phyloP scores from a whole-genome alignment of 2,888 invertebrate species.

The Chloromyia formosa region DNA sequence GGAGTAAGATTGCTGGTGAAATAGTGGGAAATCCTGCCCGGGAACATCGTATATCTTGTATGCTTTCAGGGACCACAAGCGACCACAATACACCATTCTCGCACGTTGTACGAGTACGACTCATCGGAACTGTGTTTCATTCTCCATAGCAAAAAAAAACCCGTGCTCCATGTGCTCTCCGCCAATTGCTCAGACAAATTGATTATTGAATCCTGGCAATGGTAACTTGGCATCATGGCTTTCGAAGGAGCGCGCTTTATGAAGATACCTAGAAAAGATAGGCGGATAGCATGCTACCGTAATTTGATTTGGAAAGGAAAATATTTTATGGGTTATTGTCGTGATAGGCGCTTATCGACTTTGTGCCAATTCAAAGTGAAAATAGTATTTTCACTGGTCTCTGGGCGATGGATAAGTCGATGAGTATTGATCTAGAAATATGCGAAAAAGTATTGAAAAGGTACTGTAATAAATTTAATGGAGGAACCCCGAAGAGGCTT shows the following conservation, averaged over 20 bases:
- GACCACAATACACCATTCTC: background rate
- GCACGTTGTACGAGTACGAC: background rate
- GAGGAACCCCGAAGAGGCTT: too few species aligned
- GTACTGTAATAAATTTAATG: too few species aligned
- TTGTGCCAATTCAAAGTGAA: too few species aligned
- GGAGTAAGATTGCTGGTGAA: too few species aligned
- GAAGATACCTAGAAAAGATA: conserved; percentile 23
- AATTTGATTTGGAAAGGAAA: conserved; percentile 29
- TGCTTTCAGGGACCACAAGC: background rate
- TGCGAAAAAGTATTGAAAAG: too few species aligned
- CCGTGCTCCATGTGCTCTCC: background rate
- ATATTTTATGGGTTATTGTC: conserved; percentile 29
- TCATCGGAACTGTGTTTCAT: too few species aligned
- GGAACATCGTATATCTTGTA: background rate
- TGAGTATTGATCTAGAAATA: too few species aligned
- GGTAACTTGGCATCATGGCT: conserved; percentile 1
- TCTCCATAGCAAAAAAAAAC: background rate
- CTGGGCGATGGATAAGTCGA: too few species aligned
- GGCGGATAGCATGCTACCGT: conserved; percentile 15
- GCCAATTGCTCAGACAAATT: conserved; percentile 19
- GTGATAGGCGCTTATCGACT: conserved; percentile 8
- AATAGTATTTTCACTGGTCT: too few species aligned
- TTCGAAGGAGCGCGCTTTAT: background rate
- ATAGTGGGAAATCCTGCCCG: too few species aligned
- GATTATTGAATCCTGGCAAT: conserved; percentile 27